Percentiles rank a stretch among this genome's conserved stretches.
Evolutionary conservation across 2,888 invertebrate species (phyloP).

Genomic region (Pachycephus smyrnensis): DNA sequence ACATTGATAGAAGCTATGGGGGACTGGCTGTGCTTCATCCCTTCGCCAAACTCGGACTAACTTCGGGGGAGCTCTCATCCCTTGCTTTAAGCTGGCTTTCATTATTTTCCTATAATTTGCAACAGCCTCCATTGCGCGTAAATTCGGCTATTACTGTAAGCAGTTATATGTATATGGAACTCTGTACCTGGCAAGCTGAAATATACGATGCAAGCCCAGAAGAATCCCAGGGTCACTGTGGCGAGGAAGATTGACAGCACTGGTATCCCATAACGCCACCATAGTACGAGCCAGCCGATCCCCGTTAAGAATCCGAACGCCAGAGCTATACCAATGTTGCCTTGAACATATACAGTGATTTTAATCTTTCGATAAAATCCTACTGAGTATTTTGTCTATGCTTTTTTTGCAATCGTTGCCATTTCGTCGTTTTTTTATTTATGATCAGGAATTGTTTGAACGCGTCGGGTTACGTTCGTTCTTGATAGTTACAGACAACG

Average conservation of each 20-base stretch:
- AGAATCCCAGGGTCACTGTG: conserved; percentile 73
- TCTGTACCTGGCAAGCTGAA: conserved; percentile 72
- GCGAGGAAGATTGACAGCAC: conserved; percentile 72
- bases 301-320: conserved; percentile 73
- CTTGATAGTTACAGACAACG: no score
- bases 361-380: background rate
- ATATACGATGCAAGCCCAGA: conserved; percentile 72
- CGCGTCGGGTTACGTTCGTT: no score
- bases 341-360: conserved; percentile 55
- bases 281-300: conserved; percentile 72
- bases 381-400: conserved; percentile 8
- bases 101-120: conserved; percentile 53
- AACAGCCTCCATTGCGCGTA: conserved; percentile 4
- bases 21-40: conserved; percentile 54
- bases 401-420: background rate
- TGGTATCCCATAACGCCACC: conserved; percentile 75
- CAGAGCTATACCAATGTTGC: conserved; percentile 68
- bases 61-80: conserved; percentile 43
- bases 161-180: background rate
- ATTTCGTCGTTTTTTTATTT: background rate
- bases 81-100: conserved; percentile 61
- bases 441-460: background rate
- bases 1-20: conserved; percentile 64
- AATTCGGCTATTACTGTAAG: background rate
- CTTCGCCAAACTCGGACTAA: conserved; percentile 59